Percentiles rank a stretch among this genome's conserved stretches.
Conservation (phyloP, 2,888 invertebrate genomes). For the Ophion costatus region DNA sequence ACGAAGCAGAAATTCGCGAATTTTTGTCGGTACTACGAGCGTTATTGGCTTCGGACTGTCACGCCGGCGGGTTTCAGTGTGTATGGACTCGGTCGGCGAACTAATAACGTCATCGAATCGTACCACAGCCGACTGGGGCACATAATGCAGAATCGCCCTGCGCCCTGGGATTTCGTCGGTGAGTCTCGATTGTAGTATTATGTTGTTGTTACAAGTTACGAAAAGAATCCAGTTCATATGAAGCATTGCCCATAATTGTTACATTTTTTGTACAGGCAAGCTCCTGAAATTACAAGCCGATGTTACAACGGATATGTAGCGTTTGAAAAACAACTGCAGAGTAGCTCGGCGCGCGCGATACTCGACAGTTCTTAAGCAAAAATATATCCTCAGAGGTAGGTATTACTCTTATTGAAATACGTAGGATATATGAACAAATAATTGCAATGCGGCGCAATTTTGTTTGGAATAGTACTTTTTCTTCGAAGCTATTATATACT, state of each 20-base stretch:
- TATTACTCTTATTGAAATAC: conserved; percentile 1
- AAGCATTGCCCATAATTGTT: not conserved
- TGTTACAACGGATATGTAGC: conserved; percentile 14
- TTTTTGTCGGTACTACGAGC: conserved; percentile 15
- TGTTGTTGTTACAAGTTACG: not conserved
- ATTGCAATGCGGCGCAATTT: not conserved
- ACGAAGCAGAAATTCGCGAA: not conserved
- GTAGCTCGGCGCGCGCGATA: conserved; percentile 30
- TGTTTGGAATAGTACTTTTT: not conserved
- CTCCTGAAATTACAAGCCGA: not conserved
- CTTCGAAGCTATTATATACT: too few relatives aligned
- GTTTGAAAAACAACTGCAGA: conserved; percentile 12
- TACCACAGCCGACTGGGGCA: conserved; percentile 34
- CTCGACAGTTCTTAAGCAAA: conserved; percentile 11
- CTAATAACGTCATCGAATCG: conserved; percentile 35
- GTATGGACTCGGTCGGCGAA: conserved; percentile 29
- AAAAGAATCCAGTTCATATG: conserved; percentile 4
- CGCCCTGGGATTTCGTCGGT: conserved; percentile 50
- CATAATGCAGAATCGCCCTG: conserved; percentile 24
- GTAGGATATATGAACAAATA: not conserved
- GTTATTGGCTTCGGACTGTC: conserved; percentile 40
- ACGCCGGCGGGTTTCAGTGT: conserved; percentile 32
- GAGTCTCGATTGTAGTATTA: conserved; percentile 7
- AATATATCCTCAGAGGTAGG: not conserved
- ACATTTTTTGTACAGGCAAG: not conserved